Conservation (phyloP, 2,888 invertebrate species). For the Clivina fossor region DNA sequence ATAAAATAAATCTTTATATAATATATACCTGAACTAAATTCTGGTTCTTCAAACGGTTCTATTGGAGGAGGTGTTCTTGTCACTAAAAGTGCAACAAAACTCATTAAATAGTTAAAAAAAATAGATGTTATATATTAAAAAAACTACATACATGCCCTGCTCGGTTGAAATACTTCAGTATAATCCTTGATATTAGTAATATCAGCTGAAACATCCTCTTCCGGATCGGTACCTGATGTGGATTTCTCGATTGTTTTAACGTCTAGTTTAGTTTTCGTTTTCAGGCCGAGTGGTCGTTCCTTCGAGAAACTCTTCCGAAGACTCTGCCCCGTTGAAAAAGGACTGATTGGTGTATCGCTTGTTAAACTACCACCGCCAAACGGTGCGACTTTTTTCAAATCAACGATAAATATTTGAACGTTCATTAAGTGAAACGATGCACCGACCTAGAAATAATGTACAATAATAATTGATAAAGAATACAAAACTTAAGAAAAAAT, state of each 20-base stretch:
- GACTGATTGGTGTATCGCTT: constrained; percentile 50
- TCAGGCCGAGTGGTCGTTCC: constrained; percentile 66
- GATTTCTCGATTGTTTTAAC: constrained; percentile 78
- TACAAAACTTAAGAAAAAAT: too few species aligned
- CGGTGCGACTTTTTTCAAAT: constrained; percentile 80
- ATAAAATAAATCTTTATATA: too few species aligned
- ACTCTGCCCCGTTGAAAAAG: constrained; percentile 70
- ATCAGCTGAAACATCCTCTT: constrained; percentile 72
- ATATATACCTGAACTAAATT: too few species aligned
- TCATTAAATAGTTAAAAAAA: constrained; percentile 29
- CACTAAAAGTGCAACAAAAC: constrained; percentile 51
- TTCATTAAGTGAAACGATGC: constrained; percentile 85
- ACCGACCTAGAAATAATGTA: constrained; percentile 70
- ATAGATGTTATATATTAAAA: constrained; percentile 14
- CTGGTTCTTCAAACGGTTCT: constrained; percentile 58
- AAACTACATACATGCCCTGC: constrained; percentile 68
- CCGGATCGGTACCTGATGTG: constrained; percentile 76
- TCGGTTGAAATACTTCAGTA: constrained; percentile 79
- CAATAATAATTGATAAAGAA: too few species aligned
- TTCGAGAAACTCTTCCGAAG: constrained; percentile 79
- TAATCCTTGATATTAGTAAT: constrained; percentile 79
- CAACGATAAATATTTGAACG: constrained; percentile 84
- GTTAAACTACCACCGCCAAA: constrained; percentile 67
- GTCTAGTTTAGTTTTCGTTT: constrained; percentile 59
- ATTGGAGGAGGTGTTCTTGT: constrained; percentile 62